phyloP scores from a whole-genome alignment of 2,797 vertebrate species.

The Intellagama lesueurii region DNA sequence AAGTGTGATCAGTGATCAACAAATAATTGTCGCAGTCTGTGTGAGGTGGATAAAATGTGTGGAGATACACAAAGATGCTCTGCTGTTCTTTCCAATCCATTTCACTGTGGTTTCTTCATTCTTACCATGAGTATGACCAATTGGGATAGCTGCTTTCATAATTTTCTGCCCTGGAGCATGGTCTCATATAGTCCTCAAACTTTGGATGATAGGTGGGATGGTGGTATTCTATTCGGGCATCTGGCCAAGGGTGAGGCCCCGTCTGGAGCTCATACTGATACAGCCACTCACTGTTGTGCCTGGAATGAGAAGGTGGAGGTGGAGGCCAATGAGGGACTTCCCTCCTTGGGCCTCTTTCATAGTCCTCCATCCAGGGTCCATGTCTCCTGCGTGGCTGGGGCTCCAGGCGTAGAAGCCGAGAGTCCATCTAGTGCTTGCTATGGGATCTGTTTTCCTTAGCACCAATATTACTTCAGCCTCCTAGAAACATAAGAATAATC shows the following conservation, averaged over 20 bases:
- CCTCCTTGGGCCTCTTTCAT: conserved; percentile 23
- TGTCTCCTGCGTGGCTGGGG: conserved; percentile 37
- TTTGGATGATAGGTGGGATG: fast-evolving
- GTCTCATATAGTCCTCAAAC: conserved; percentile 29
- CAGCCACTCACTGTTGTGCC: conserved; percentile 49
- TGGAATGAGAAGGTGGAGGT: not conserved
- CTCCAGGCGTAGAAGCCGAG: conserved; percentile 24
- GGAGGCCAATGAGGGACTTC: fast-evolving
- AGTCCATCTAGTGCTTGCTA: conserved; percentile 67
- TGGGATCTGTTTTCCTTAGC: not conserved
- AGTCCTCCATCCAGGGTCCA: not conserved
- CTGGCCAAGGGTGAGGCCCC: conserved; percentile 34
- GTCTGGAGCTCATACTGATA: not conserved
- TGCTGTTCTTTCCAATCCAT: not conserved
- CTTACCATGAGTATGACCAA: conserved; percentile 68
- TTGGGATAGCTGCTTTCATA: conserved; percentile 2
- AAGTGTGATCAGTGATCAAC: not conserved
- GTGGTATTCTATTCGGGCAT: conserved; percentile 54
- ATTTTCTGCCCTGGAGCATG: not conserved
- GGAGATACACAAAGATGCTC: not conserved
- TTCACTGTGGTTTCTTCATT: not conserved
- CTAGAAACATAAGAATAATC: conserved; percentile 49
- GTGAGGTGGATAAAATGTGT: not conserved
- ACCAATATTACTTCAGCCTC: conserved; percentile 25
- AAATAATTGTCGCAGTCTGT: not conserved